Conservation (phyloP, 2,113 vertebrate species). For the Coregonus clupeaformis region DNA sequence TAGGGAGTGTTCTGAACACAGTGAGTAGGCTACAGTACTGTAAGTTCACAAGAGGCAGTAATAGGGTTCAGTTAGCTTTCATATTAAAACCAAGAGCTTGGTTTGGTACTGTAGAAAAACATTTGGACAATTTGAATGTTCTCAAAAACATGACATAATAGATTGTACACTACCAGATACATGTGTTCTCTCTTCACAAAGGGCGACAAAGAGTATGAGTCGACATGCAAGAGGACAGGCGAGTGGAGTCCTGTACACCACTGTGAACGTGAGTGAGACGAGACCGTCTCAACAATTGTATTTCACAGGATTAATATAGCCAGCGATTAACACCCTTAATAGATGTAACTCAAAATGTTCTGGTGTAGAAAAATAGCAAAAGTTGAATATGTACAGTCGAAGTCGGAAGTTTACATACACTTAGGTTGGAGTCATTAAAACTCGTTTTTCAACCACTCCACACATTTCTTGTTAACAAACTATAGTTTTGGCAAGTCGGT, state of each 20-base stretch:
- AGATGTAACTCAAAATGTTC: background rate
- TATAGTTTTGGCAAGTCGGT: too few relatives aligned
- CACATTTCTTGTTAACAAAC: too few relatives aligned
- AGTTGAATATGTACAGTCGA: too few relatives aligned
- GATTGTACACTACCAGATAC: too few relatives aligned
- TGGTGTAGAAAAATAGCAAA: too few relatives aligned
- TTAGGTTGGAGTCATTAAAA: too few relatives aligned
- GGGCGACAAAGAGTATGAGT: conserved; percentile 10
- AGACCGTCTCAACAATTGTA: background rate
- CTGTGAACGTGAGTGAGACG: conserved; percentile 64
- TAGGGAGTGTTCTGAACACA: conserved; percentile 67
- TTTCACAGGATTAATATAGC: too few relatives aligned
- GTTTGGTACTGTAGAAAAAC: too few relatives aligned
- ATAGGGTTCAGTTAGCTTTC: background rate
- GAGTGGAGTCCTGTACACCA: conserved; percentile 53
- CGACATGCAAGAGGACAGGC: conserved; percentile 61
- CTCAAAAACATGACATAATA: too few relatives aligned
- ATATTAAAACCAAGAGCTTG: background rate
- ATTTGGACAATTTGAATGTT: too few relatives aligned
- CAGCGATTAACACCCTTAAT: background rate
- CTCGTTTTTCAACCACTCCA: too few relatives aligned
- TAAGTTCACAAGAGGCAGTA: background rate
- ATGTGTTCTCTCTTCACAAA: conserved; percentile 17
- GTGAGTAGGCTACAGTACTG: conserved; percentile 48
- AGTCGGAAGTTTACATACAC: too few relatives aligned